phyloP scores from a whole-genome alignment of 2,888 invertebrate genomes.

The Drosophila cognata region DNA sequence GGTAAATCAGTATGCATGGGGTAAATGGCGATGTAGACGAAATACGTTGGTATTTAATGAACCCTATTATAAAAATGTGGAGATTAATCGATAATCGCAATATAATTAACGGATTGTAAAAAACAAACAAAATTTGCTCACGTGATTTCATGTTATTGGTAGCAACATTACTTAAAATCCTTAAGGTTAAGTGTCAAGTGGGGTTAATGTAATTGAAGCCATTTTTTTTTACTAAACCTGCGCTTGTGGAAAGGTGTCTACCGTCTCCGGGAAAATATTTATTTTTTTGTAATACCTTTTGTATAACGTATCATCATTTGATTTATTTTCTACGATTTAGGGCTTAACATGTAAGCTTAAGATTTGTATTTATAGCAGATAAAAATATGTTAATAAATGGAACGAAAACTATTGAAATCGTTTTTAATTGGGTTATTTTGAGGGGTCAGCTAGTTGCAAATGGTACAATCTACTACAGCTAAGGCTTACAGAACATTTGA shows the following conservation, averaged over 20 bases:
- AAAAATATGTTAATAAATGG: neutral
- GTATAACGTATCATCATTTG: too few species aligned
- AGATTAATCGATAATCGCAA: conserved; percentile 47
- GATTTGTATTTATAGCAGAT: neutral
- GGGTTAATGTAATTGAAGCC: neutral
- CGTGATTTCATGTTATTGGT: neutral
- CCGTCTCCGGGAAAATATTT: neutral
- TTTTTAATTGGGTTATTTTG: neutral
- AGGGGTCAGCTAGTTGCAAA: neutral
- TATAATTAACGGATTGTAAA: conserved; percentile 35
- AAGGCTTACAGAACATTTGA: neutral
- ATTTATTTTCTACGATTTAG: neutral
- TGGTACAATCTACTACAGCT: neutral
- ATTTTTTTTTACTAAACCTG: neutral
- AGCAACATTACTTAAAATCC: neutral
- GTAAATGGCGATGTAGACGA: conserved; percentile 20
- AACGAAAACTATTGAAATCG: neutral
- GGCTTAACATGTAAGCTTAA: neutral
- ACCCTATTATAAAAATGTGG: conserved; percentile 43
- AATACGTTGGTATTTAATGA: conserved; percentile 18
- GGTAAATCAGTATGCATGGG: conserved; percentile 5
- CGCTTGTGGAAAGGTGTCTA: neutral
- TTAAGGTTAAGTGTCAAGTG: neutral
- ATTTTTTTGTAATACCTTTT: neutral
- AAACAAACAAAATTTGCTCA: conserved; percentile 22